Percentiles rank a stretch among this genome's conserved stretches.
These are phyloP conservation scores for Epinephelus coioides DNA, from an alignment of 2,797 vertebrate species.

Conservation along the genomic window DNA sequence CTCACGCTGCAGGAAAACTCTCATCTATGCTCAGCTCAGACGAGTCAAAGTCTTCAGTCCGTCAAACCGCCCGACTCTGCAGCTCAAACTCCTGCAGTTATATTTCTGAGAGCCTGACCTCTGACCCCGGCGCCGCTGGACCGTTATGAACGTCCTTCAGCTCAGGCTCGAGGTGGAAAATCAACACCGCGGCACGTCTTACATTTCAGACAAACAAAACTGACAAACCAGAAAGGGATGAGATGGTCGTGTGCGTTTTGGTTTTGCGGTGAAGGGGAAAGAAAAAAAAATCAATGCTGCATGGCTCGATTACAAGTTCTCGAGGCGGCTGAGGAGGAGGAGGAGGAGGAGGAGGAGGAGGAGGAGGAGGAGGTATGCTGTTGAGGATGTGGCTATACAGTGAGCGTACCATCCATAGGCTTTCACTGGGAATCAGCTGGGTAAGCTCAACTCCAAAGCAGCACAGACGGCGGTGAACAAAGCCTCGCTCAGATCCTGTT, in stretches of 20 bases:
- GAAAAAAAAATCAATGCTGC: constrained; percentile 68
- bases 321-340: constrained; percentile 39
- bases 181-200: constrained; percentile 35
- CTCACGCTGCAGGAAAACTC: constrained; percentile 33
- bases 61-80: not conserved
- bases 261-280: constrained; percentile 44
- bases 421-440: constrained; percentile 32
- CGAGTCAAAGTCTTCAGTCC: not conserved
- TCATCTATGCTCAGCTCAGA: constrained; percentile 37
- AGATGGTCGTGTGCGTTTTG: constrained; percentile 46
- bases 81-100: constrained; percentile 20
- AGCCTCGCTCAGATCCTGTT: not conserved
- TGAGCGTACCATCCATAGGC: constrained; percentile 68
- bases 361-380: constrained; percentile 60
- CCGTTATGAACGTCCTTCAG: constrained; percentile 47
- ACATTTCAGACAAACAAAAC: constrained; percentile 58
- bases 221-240: constrained; percentile 48
- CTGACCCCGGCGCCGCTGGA: constrained; percentile 31
- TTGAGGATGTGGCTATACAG: constrained; percentile 73
- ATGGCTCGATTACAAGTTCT: constrained; percentile 64
- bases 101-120: constrained; percentile 38
- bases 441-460: constrained; percentile 35
- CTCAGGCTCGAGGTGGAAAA: constrained; percentile 26
- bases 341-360: constrained; percentile 38
- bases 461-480: not conserved